Base-by-base conservation (phyloP, 2,888 invertebrate species). In the Colletes collaris region DNA sequence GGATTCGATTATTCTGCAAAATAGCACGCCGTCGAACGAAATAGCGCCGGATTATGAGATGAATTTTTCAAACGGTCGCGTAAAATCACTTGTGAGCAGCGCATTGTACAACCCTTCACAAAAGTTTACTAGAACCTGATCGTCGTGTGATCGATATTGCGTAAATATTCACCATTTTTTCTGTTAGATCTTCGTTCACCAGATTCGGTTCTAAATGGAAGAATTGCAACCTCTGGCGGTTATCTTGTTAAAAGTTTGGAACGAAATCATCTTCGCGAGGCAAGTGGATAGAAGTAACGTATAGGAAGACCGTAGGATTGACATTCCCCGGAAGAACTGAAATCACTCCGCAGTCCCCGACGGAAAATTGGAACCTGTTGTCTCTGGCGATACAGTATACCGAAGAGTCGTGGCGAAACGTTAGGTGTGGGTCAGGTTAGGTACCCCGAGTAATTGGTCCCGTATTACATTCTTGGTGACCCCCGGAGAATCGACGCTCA, bases 391-490 rank as follows among this genome's bases (percentile, higher is more conserved):
- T 74, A 60, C 11, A 46, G 70, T 50, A 53, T 40, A 58, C 59
- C 64, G 62, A 59, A 63, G 55, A 76, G 63, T 69, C 27, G 52
- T 55, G 46, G 58, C 19, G 62, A 65, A 67, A 66, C 55, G 69
- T 74, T 75, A 68, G 77, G 76, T 77, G 73, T 56, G 76, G 83
- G 81, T 83, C 76, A 58, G 81, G 81, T 76, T 83, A 81, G 84
- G 68, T 84, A 81, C 75, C 83, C 75, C 86, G 76, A 89, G 91
- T 91, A 91, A 91, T 91, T 91, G 91, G 90, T 89, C 87, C 87
- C 82, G 87, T 90, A 91, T 91, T 91, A 90, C 90, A 91, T 91
- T 91, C 91, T 88, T 91, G 88, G 88, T 88, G 88, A 89, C 85
- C 86, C 82, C 79, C 68, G 82, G 77, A 70, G 81, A 73, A 67